A percentile compares a stretch with the other conserved stretches of the same genome.
phyloP scores from a whole-genome alignment of 2,888 invertebrate species.

The Chaitophorus viminalis region DNA sequence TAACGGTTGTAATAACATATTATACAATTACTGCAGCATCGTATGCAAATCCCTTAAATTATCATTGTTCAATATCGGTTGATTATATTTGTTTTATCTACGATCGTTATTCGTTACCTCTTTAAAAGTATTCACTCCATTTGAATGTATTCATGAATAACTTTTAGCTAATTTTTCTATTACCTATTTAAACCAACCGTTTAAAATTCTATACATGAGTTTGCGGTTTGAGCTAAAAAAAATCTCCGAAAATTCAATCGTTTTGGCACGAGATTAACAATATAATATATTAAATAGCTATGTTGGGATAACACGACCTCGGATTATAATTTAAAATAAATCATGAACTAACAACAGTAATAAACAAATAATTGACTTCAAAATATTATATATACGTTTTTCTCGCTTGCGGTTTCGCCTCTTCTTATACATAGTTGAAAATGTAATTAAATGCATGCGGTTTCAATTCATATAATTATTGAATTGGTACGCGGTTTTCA shows the following conservation, averaged over 20 bases:
- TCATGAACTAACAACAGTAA: not conserved
- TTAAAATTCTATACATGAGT: not conserved
- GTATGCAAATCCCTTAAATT: not conserved
- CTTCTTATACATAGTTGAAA: too few species aligned
- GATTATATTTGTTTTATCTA: not conserved
- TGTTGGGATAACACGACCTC: not conserved
- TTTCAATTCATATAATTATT: too few species aligned
- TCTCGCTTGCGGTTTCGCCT: not conserved
- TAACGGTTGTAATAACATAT: too few species aligned
- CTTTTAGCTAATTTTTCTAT: not conserved
- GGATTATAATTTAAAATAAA: not conserved
- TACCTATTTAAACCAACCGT: not conserved
- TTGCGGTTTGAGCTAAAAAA: not conserved
- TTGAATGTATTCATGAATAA: not conserved
- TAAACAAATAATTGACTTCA: not conserved
- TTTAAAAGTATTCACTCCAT: not conserved
- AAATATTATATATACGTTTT: not conserved
- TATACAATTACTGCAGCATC: not conserved
- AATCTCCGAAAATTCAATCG: not conserved
- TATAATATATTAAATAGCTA: not conserved
- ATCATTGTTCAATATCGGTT: not conserved
- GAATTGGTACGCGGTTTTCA: too few species aligned
- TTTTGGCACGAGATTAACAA: conserved; percentile 1
- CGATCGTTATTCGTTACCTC: not conserved
- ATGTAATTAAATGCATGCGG: too few species aligned